Evolutionary conservation across 2,113 vertebrate species (phyloP).

Genomic region (Zapus hudsonius): DNA sequence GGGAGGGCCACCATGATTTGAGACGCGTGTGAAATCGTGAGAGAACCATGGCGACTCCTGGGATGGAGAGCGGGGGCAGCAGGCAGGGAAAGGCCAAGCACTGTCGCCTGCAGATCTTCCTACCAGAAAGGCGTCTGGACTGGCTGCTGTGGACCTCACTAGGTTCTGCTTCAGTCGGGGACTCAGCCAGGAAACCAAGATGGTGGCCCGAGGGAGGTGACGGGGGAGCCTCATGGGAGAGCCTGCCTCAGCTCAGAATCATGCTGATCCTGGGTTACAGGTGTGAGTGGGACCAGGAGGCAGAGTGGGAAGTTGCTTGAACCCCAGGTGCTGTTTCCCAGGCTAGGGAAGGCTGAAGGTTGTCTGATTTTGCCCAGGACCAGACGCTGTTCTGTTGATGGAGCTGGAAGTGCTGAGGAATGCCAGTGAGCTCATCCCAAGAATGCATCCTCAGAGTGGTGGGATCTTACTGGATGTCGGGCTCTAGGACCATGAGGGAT

Average conservation of each 20-base stretch:
- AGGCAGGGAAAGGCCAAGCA: accelerated
- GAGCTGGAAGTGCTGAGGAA: background rate
- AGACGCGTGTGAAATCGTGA: background rate
- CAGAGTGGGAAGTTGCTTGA: background rate
- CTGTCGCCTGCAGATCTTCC: background rate
- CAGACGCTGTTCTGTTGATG: background rate
- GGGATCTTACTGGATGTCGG: background rate
- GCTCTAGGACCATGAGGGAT: too few species aligned
- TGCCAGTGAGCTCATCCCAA: background rate
- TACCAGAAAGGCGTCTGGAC: background rate
- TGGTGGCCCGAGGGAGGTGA: accelerated
- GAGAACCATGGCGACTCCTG: background rate
- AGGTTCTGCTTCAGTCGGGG: background rate
- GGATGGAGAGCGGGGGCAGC: too few species aligned
- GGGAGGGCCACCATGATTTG: background rate
- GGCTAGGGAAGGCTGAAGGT: background rate
- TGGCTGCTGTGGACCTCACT: accelerated
- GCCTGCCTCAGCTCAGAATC: background rate
- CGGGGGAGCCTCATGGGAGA: too few species aligned
- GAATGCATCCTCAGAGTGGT: accelerated
- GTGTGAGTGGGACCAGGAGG: background rate
- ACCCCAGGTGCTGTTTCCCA: background rate
- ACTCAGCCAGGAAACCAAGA: background rate
- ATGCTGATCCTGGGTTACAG: background rate
- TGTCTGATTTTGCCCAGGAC: background rate